Conservation (phyloP, 2,888 invertebrate species). For the Leucoptera coffeella region DNA sequence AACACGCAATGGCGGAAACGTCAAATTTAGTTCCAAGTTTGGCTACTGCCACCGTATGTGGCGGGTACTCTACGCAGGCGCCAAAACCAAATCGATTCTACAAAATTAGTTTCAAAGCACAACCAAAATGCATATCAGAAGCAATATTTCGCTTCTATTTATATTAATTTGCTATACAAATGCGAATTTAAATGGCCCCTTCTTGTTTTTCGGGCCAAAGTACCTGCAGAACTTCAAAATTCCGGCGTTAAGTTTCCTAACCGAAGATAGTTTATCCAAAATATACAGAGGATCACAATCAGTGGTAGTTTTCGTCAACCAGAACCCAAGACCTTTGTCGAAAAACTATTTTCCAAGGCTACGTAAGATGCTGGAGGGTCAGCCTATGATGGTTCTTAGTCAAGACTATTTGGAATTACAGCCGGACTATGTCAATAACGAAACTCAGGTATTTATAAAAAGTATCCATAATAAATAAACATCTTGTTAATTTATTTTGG, state of each 20-base stretch:
- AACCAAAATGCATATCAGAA: no score
- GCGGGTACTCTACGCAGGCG: no score
- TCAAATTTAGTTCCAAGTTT: no score
- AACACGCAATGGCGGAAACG: no score
- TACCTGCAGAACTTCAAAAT: conserved; percentile 35
- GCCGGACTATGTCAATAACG: conserved; percentile 55
- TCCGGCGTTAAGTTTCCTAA: conserved; percentile 43
- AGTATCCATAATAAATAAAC: no score
- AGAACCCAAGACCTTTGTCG: conserved; percentile 47
- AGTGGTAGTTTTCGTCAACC: conserved; percentile 55
- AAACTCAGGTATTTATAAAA: conserved; percentile 60
- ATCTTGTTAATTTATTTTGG: no score
- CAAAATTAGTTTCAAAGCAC: no score
- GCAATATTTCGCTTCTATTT: no score
- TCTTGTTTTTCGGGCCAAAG: conserved; percentile 54
- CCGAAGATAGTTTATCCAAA: conserved; percentile 49
- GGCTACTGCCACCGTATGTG: no score
- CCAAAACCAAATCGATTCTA: no score
- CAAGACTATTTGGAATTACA: conserved; percentile 53
- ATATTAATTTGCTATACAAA: not conserved
- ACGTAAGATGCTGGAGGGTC: conserved; percentile 46
- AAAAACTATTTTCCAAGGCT: conserved; percentile 49
- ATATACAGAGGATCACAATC: conserved; percentile 53
- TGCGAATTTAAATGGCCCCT: conserved; percentile 53
- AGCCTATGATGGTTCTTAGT: conserved; percentile 44